These are phyloP conservation scores for Aplochiton taeniatus DNA, from an alignment of 2,797 vertebrate species.

Conservation along the genomic window DNA sequence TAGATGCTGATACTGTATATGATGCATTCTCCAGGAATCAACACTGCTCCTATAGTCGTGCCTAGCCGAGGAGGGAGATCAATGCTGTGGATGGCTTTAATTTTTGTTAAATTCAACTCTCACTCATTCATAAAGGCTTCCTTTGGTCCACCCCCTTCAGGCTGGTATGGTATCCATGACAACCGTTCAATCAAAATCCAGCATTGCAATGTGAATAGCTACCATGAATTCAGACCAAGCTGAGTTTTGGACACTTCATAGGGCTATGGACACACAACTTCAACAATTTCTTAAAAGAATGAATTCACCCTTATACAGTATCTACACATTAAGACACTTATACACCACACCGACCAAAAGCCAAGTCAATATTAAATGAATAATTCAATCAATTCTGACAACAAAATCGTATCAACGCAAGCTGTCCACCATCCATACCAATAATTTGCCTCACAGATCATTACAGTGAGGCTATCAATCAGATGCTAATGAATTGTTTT, in stretches of 20 bases:
- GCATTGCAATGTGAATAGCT: constrained; percentile 47
- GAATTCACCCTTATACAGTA: too few relatives aligned
- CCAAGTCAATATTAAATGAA: too few relatives aligned
- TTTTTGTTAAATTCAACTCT: constrained; percentile 75
- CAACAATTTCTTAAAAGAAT: too few relatives aligned
- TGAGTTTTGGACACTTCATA: constrained; percentile 10
- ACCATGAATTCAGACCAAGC: constrained; percentile 25
- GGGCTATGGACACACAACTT: constrained; percentile 3
- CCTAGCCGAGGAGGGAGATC: constrained; percentile 33
- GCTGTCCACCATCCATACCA: too few relatives aligned
- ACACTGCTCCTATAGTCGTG: constrained; percentile 17
- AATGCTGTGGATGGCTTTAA: constrained; percentile 48
- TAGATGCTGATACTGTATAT: background rate
- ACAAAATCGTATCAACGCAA: too few relatives aligned
- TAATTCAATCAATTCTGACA: too few relatives aligned
- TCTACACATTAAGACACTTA: background rate
- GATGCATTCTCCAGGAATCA: constrained; percentile 1
- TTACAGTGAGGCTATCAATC: too few relatives aligned
- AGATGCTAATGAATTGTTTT: too few relatives aligned
- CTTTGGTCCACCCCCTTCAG: constrained; percentile 43
- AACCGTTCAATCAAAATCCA: constrained; percentile 70
- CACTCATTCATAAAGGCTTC: constrained; percentile 49
- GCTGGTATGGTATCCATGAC: constrained; percentile 72
- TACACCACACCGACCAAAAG: background rate
- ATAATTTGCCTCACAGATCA: too few relatives aligned